phyloP scores from a whole-genome alignment of 1,140 invertebrate species.

The Helicorthomorpha holstii region DNA sequence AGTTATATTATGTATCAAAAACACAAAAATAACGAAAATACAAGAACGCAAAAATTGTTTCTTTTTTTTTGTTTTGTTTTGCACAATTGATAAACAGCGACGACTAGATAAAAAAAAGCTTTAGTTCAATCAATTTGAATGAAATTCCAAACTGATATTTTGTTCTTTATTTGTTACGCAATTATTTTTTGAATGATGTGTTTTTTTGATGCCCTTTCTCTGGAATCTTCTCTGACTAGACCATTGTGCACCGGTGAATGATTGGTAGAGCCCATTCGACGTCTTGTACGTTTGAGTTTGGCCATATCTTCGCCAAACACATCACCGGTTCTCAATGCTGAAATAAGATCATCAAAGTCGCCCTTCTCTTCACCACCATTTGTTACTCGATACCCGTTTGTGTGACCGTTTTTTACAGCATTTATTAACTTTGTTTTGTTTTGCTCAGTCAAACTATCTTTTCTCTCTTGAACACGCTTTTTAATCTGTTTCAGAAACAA shows the following conservation, averaged over 20 bases:
- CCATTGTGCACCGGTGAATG: conserved; percentile 1
- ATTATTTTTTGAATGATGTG: not conserved
- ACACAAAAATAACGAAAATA: too few relatives aligned
- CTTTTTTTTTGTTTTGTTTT: too few relatives aligned
- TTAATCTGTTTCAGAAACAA: conserved; percentile 6
- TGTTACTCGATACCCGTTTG: conserved; percentile 13
- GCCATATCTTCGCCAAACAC: conserved; percentile 94
- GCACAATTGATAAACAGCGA: too few relatives aligned
- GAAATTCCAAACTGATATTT: too few relatives aligned
- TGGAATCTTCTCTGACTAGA: not conserved
- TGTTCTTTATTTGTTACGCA: too few relatives aligned
- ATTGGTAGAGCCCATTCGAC: not conserved
- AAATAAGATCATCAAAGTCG: conserved; percentile 95
- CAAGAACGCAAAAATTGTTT: too few relatives aligned
- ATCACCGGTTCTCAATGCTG: conserved; percentile 83
- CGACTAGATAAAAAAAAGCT: too few relatives aligned
- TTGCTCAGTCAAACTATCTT: conserved; percentile 11
- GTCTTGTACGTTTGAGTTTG: conserved; percentile 55
- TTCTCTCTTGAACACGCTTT: conserved; percentile 8
- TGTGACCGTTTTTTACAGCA: conserved; percentile 11
- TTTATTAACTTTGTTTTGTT: conserved; percentile 6
- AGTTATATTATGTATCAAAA: too few relatives aligned
- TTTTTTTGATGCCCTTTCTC: conserved; percentile 3
- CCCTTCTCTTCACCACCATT: conserved; percentile 21
- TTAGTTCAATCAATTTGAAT: too few relatives aligned